Evolutionary conservation across 1,140 invertebrate species (phyloP), one percentile per base, ranked within the genome.

Genomic region (Camponotus floridanus): DNA sequence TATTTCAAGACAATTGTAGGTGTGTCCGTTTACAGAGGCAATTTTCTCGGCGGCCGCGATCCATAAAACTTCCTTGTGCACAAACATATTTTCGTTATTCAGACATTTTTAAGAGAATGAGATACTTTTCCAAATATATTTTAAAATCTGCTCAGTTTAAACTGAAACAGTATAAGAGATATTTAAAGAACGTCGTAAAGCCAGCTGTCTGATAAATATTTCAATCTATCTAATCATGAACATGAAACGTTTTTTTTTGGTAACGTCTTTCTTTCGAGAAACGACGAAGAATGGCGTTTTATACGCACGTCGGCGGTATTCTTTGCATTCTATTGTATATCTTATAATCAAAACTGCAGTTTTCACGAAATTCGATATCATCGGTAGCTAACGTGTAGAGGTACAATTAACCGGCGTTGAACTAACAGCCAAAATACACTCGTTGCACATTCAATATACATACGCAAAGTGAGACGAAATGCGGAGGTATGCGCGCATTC

Each of bases 271-370:
- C 9, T 33, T 33, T 21, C 13, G 13, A 18, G 42, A 7, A 55
- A 61, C 21, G n/a, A 21, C 48, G 39, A 42, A 73, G 55, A 21
- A 51, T 31, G 68, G 33, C 55, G 26, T 71, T 39, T 70, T 21
- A 61, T 42, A 39, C 13, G 39, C 79, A 51, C 55, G 13, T 45
- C 31, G 68, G 18, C 68, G 26, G 18, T 18, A 61, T 13, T 83
- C 15, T 5, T 31, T 21, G 68, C 71, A 48, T 61, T 70, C 55
- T 57, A 18, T 13, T 51, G 26, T 26, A 33, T 39, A 57, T 81
- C 48, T 39, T 71, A 45, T 51, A 83, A 83, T 74, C 79, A 83
- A 83, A 83, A 83, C 26, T 59, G 31, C 55, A 61, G 11, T 62
- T 42, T 26, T 3, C 39, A 45, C 33, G 79, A 33, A 71, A 81